phyloP scores from a whole-genome alignment of 2,113 vertebrate genomes.

The Anoura caudifer region DNA sequence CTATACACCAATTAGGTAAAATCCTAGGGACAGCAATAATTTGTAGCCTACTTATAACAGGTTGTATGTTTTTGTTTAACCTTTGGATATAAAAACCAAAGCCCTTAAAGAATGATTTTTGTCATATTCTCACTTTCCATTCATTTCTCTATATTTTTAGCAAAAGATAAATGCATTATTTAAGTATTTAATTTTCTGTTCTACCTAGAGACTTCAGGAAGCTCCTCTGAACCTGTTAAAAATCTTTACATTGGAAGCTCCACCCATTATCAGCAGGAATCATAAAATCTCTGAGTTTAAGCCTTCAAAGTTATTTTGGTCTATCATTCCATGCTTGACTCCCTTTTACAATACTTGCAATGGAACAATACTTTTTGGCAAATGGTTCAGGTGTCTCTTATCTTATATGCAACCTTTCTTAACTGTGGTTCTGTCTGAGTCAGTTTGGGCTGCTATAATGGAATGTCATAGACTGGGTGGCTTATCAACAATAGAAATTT shows the following conservation, averaged over 20 bases:
- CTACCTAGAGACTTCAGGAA: neutral
- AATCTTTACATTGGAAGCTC: neutral
- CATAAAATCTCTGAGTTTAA: neutral
- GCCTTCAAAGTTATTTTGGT: neutral
- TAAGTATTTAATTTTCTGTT: neutral
- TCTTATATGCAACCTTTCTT: neutral
- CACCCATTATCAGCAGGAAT: neutral
- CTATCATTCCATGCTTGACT: neutral
- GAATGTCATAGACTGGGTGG: neutral
- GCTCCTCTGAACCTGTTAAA: neutral
- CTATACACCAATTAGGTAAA: neutral
- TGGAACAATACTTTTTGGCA: neutral
- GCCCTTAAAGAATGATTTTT: neutral
- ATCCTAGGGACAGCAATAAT: neutral
- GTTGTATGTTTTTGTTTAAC: slow-evolving; percentile 28
- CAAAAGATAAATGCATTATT: neutral
- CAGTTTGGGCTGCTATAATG: neutral
- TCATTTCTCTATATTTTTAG: neutral
- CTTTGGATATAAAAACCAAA: neutral
- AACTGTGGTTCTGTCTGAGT: neutral
- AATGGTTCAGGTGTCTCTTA: neutral
- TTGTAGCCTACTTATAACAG: neutral
- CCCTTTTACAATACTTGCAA: neutral
- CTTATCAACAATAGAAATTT: too few species aligned
- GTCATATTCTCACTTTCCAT: neutral